Percentiles rank a stretch among this genome's conserved stretches.
Conservation (phyloP, 2,113 vertebrate genomes). For the Scatophagus argus region DNA sequence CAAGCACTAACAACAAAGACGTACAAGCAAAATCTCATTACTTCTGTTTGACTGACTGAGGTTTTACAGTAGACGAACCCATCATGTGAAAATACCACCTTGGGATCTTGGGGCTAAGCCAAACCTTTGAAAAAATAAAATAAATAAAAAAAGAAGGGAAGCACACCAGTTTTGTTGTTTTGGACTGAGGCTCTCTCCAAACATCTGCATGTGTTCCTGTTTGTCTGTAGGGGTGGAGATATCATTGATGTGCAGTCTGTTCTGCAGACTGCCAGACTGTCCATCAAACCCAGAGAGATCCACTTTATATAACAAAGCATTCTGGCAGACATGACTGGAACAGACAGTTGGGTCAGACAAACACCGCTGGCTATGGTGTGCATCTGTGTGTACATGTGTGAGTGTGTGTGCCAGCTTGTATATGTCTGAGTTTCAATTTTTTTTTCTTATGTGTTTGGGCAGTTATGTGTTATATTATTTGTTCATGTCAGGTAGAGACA, state of each 20-base stretch:
- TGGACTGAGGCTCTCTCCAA: conserved; percentile 9
- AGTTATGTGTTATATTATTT: conserved; percentile 19
- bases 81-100: conserved; percentile 12
- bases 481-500: conserved; percentile 14
- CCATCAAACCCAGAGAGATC: conserved; percentile 55
- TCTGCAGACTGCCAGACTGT: conserved; percentile 50
- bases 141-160: too few species aligned
- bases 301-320: conserved; percentile 66
- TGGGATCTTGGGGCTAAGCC: conserved; percentile 14
- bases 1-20: neutral
- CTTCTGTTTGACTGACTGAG: neutral
- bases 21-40: neutral
- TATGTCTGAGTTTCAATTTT: neutral
- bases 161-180: conserved; percentile 11
- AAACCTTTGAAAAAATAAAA: neutral
- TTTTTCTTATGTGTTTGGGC: neutral
- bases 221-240: conserved; percentile 46
- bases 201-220: conserved; percentile 30
- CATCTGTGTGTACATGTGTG: conserved; percentile 1
- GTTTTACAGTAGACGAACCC: neutral
- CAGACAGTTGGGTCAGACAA: conserved; percentile 64
- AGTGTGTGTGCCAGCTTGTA: conserved; percentile 11
- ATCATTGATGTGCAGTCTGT: conserved; percentile 52
- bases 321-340: conserved; percentile 67
- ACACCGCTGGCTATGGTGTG: conserved; percentile 45